Conservation (phyloP, 1,140 invertebrate genomes). For the Rhagoletis pomonella region DNA sequence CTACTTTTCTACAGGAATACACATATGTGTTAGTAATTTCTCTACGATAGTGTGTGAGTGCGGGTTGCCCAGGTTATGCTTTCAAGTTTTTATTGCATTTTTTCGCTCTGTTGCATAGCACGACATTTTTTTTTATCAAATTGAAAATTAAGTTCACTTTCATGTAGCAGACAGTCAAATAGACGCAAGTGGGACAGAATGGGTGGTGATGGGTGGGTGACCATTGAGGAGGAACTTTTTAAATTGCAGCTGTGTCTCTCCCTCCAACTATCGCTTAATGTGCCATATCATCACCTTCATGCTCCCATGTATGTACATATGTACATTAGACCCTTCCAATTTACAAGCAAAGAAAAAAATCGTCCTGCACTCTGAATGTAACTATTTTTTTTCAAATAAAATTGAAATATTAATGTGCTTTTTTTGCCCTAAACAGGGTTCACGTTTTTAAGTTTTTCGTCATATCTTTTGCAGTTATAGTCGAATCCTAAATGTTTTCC, state of each 20-base stretch:
- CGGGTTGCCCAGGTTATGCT: not conserved
- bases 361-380: not conserved
- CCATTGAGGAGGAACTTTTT: not conserved
- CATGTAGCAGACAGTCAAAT: not conserved
- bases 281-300: not conserved
- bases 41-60: constrained; percentile 18
- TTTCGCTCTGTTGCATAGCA: constrained; percentile 18
- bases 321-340: too few species aligned
- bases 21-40: not conserved
- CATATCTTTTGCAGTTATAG: too few species aligned
- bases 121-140: constrained; percentile 45
- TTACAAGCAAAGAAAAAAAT: too few species aligned
- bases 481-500: too few species aligned
- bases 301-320: too few species aligned
- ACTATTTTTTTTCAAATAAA: too few species aligned
- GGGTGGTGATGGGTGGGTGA: not conserved
- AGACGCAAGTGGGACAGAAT: not conserved
- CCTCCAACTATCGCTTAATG: not conserved
- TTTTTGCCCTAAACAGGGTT: too few species aligned
- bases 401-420: too few species aligned
- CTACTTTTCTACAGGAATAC: not conserved
- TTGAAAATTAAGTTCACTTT: constrained; percentile 53
- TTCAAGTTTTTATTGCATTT: constrained; percentile 16
- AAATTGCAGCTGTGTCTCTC: not conserved
- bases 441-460: too few species aligned